Base-by-base conservation (phyloP, 2,888 invertebrate genomes). In the Agelastica alni region DNA sequence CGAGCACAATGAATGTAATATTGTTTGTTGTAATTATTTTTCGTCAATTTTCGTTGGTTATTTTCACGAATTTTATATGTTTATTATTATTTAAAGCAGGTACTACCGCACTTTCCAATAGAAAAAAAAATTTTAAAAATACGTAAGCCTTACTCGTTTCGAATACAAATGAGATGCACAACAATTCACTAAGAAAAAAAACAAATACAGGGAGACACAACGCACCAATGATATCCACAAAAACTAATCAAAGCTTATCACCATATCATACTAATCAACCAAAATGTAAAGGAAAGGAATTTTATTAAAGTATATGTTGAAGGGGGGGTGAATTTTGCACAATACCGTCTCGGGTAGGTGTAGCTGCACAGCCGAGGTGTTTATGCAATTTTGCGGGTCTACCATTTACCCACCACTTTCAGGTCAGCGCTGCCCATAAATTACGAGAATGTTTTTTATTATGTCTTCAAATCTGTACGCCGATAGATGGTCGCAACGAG, bases 291-390 rank as follows among this genome's bases (percentile, higher is more conserved):
- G 17, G 47, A 37, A 48, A 49, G 49, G 49, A 49, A 49, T 49
- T 49, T 48, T 49, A 49, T 39, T 49, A 41, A 32, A 49, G 37
- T 17, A 10, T n/a, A n/a, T 3, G 9, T 4, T 22, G 46, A 36
- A 46, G 46, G 36, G 46, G n/a, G 46, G 46, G 46, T 46, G n/a
- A n/a, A 12, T 46, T 46, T 46, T 46, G 36, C 46, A 46, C 46
- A 46, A 46, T 28, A 46, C 16, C 12, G 26, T 34, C 16, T 14
- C 28, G 26, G 46, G 46, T 46, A 46, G 46, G 46, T 46, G 46
- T 46, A 46, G 26, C 17, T 37, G 14, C 46, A 36, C 22, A 37
- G 28, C 46, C 36, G 12, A 37, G 28, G 16, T 12, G 36, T 31
- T 46, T 46, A 46, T 46, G 37, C 28, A 46, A 46, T 46, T 46